A percentile compares a stretch with the other conserved stretches of the same genome.
phyloP scores from a whole-genome alignment of 35 echinoderm and acorn worm species.

The Heliocidaris erythrogramma region DNA sequence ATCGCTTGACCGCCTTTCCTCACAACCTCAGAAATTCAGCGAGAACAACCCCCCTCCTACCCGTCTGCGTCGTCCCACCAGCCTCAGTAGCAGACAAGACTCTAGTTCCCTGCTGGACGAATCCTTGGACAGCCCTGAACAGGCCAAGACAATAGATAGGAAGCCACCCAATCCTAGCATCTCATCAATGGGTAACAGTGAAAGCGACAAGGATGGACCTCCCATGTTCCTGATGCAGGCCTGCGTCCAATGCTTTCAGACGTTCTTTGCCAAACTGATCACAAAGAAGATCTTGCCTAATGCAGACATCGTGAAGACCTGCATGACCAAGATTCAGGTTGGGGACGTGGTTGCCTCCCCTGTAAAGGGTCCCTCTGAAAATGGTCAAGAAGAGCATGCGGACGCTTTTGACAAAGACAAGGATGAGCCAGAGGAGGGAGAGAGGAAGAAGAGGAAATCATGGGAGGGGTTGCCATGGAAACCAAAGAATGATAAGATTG shows the following conservation, averaged over 20 bases:
- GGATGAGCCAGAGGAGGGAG: not conserved
- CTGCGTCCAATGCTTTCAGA: constrained; percentile 92
- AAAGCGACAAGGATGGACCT: constrained; percentile 57
- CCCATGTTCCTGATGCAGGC: constrained; percentile 96
- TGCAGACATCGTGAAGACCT: constrained; percentile 67
- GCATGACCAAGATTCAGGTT: constrained; percentile 74
- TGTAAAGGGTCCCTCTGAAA: not conserved
- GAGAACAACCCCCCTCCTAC: constrained; percentile 39
- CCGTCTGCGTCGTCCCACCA: not conserved
- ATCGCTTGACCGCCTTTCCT: constrained; percentile 78
- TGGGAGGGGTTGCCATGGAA: constrained; percentile 24
- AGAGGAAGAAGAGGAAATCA: constrained; percentile 26
- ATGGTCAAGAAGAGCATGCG: not conserved
- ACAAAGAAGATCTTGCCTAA: constrained; percentile 84
- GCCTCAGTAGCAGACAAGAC: constrained; percentile 36
- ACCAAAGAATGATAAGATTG: constrained; percentile 29
- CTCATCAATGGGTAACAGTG: constrained; percentile 17
- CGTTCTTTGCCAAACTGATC: constrained; percentile 90
- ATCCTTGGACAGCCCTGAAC: constrained; percentile 24
- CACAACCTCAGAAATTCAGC: constrained; percentile 50
- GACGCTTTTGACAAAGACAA: constrained; percentile 27
- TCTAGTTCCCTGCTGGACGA: constrained; percentile 34
- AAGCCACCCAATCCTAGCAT: constrained; percentile 51
- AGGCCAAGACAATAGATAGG: not conserved
- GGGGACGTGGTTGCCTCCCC: not conserved